Evolutionary conservation across 1,140 invertebrate genomes (phyloP), one percentile per base, ranked within the genome.

Genomic region (Drosophila nigrodunni): DNA sequence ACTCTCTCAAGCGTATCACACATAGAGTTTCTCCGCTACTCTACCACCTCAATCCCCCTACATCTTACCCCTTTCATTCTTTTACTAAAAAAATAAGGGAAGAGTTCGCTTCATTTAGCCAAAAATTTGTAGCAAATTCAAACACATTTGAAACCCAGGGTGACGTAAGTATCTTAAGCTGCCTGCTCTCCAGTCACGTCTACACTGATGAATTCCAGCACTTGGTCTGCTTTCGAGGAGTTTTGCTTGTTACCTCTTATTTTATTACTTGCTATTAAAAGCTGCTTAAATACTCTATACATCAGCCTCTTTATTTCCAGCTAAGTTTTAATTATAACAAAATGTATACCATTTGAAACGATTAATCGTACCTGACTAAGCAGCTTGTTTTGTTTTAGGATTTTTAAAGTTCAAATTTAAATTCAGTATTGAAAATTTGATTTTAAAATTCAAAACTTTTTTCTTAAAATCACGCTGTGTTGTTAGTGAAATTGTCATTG

Each of bases 1-100:
- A 87, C 77, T 87, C 83, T 80, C 70, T 88, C 83, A 82, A 87
- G 74, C 83, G 67, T 87, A 87, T 88, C 83, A 83, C 74, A 88
- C 64, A 87, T 74, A 54, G 49, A 61, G 58, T 58, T 15, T 65
- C 64, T 10, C 10, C 2, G 7, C n/a, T 11, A 9, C 35, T 2
- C 50, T 8, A 18, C 10, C 58, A 3, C 49, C 6, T 0, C 10
- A 15, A n/a, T n/a, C 39, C 10, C 39, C 25, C 52, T 9, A 0
- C 70, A 15, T 54, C 74, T 15, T 74, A 74, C 66, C 71, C 65
- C 52, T 58, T 70, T 64, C 25, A 30, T 30, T 30, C 25, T 2
- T 30, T 61, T 46, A 41, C 52, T 8, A 39, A 18, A 39, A 55
- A 57, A 25, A 37, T 6, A 30, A 46, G 47, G 47, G 64, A 61